A percentile compares a stretch with the other conserved stretches of the same genome.
These are phyloP conservation scores for Sapajus apella DNA, from an alignment of 2,113 vertebrate species.

Conservation along the genomic window DNA sequence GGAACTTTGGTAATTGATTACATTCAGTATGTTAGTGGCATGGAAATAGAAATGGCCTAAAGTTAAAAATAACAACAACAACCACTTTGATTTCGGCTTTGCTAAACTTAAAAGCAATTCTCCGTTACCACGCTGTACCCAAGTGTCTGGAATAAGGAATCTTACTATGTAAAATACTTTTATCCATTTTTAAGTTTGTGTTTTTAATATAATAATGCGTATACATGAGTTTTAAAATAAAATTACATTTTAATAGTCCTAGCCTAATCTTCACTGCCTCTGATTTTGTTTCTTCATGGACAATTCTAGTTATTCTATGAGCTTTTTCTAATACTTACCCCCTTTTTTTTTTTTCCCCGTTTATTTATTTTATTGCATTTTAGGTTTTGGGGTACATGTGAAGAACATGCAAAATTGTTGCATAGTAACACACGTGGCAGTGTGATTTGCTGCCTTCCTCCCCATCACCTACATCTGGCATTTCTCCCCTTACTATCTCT, in stretches of 20 bases:
- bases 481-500: too few relatives aligned
- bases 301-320: neutral
- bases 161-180: neutral
- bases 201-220: neutral
- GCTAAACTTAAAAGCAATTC: constrained; percentile 20
- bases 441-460: too few relatives aligned
- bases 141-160: neutral
- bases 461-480: too few relatives aligned
- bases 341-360: too few relatives aligned
- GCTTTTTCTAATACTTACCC: neutral
- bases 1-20: neutral
- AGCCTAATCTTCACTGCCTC: neutral
- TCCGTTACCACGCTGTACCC: neutral
- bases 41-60: neutral
- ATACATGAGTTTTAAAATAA: neutral
- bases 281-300: neutral
- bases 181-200: neutral
- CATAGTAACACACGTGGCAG: too few relatives aligned
- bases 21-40: neutral
- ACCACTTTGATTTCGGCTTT: neutral
- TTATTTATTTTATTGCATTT: too few relatives aligned
- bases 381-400: too few relatives aligned
- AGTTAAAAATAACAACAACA: neutral
- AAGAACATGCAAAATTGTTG: too few relatives aligned
- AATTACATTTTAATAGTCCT: neutral